These are phyloP conservation scores for Tinea trinotella DNA, from an alignment of 2,888 invertebrate species.

Conservation along the genomic window DNA sequence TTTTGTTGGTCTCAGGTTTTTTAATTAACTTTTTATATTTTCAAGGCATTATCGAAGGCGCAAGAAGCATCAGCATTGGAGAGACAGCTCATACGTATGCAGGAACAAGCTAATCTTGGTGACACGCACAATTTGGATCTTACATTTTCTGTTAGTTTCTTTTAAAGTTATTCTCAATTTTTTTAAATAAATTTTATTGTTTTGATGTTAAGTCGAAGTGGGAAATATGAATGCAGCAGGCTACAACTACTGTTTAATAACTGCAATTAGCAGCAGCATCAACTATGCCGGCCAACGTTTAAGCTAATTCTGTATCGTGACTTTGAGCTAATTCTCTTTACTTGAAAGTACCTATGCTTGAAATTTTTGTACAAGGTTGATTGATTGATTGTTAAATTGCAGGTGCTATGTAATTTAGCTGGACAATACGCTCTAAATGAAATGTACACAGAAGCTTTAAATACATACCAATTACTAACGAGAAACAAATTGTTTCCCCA, in stretches of 20 bases:
- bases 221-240: too few species aligned
- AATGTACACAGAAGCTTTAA: conserved; percentile 95
- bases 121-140: conserved; percentile 96
- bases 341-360: too few species aligned
- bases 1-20: neutral
- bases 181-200: too few species aligned
- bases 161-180: too few species aligned
- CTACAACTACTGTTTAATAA: too few species aligned
- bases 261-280: too few species aligned
- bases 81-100: conserved; percentile 87
- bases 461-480: conserved; percentile 94
- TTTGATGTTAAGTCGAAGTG: too few species aligned
- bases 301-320: too few species aligned
- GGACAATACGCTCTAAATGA: conserved; percentile 95
- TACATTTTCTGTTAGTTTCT: conserved; percentile 87
- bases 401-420: conserved; percentile 97
- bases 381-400: conserved; percentile 22
- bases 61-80: conserved; percentile 97
- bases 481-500: conserved; percentile 95
- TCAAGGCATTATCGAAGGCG: conserved; percentile 86
- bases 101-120: conserved; percentile 91
- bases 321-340: too few species aligned
- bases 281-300: too few species aligned
- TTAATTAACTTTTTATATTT: conserved; percentile 13
- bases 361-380: too few species aligned